Conservation (phyloP, 2,113 vertebrate genomes). For the Oncorhynchus mykiss region DNA sequence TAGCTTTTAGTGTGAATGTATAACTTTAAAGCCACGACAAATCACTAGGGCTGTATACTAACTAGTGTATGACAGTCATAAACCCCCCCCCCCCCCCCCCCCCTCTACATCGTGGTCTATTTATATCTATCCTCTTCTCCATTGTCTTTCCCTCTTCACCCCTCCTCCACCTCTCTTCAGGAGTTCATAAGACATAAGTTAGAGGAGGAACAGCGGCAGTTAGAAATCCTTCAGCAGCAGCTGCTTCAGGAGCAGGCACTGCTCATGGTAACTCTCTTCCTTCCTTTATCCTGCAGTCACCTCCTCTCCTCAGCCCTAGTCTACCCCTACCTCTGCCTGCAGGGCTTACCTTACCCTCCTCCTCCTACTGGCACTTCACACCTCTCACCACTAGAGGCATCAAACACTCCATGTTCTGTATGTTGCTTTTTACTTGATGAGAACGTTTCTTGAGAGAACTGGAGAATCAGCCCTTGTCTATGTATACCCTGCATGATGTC, state of each 20-base stretch:
- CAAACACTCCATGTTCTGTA: background rate
- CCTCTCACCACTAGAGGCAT: background rate
- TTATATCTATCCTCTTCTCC: constrained; percentile 22
- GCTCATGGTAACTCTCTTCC: constrained; percentile 83
- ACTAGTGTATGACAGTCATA: constrained; percentile 18
- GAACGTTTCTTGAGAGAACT: background rate
- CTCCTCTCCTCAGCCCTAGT: constrained; percentile 13
- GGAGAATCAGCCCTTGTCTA: background rate
- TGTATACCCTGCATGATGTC: constrained; percentile 1
- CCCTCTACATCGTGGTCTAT: constrained; percentile 21
- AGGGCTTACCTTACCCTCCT: background rate
- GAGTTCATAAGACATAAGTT: constrained; percentile 93
- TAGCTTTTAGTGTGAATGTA: too few species aligned
- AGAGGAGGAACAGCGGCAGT: constrained; percentile 92
- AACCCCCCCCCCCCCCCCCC: constrained; percentile 17
- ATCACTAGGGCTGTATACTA: background rate
- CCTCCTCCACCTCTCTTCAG: constrained; percentile 64
- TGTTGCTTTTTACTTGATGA: background rate
- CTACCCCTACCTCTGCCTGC: background rate
- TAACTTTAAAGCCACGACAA: background rate
- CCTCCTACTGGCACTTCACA: background rate
- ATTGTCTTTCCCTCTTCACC: constrained; percentile 39
- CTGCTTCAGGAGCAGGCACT: constrained; percentile 93
- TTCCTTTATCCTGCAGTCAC: constrained; percentile 17
- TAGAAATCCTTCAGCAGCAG: constrained; percentile 95